Evolutionary conservation across 2,888 invertebrate species (phyloP), one percentile per base, ranked within the genome.

Genomic region (Micoletzkya japonica): DNA sequence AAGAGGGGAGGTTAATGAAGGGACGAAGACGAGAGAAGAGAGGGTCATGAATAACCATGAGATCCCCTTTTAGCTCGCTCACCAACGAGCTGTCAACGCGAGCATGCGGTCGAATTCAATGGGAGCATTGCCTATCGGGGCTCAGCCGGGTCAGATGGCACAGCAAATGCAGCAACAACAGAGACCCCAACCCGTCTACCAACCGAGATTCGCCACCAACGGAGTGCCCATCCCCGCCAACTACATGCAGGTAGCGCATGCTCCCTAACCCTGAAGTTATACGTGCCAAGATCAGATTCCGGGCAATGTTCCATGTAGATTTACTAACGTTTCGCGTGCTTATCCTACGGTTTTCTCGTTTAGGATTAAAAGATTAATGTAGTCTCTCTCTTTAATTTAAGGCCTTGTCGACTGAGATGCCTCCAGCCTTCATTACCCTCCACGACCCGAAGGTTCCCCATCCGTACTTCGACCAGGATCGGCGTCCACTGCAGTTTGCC

Each of bases 381-480:
- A n/a, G n/a, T n/a, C n/a, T n/a, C n/a, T n/a, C n/a, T n/a, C n/a
- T n/a, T n/a, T n/a, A 6, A 14, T 4, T 61, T 52, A 34, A 66
- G 64, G 52, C 64, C 20, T 37, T 10, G 36, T 28, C 34, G n/a
- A 66, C 64, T 0, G 64, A 66, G 37, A 66, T 66, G 64, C 64
- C 64, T 28, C 64, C 64, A 1, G 64, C 64, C 24, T 66, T 54
- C 37, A 37, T 66, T 28, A 66, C 36, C 30, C 30, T 37, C 36
- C 44, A 66, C 7, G 28, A 36, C 26, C 64, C 64, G 26, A 50
- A 50, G n/a, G 36, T 32, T 34, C 26, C 54, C 1, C 64, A 66
- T 66, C 54, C 64, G 17, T 66, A 66, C n/a, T 66, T 66, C 54
- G 64, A 66, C 20, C 64, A 66, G 0, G 26, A 36, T 28, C 64